These are phyloP conservation scores for Thalpophila matura DNA, from an alignment of 2,888 invertebrate species.

Conservation along the genomic window DNA sequence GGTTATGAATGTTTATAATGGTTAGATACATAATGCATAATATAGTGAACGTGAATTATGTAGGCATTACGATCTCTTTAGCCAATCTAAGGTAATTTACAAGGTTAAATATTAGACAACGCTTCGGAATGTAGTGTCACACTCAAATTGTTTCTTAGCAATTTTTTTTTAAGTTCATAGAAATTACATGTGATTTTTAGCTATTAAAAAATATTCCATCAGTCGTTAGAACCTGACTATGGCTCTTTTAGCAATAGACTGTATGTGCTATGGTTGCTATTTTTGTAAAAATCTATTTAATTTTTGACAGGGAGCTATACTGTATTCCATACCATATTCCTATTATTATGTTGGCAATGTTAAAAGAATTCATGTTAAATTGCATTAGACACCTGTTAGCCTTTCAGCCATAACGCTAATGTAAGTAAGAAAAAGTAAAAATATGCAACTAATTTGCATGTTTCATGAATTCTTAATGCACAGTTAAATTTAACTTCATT, in stretches of 20 bases:
- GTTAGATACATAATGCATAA: constrained; percentile 34
- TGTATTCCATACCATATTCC: too few species aligned
- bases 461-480: neutral
- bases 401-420: neutral
- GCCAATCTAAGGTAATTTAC: constrained; percentile 15
- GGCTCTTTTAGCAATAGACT: too few species aligned
- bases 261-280: too few species aligned
- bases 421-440: neutral
- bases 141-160: neutral
- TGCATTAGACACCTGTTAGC: neutral
- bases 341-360: too few species aligned
- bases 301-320: too few species aligned
- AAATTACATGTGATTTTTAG: too few species aligned
- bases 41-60: constrained; percentile 25
- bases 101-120: constrained; percentile 15
- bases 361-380: neutral
- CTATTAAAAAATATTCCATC: too few species aligned
- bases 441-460: neutral
- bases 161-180: too few species aligned
- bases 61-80: constrained; percentile 5
- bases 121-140: neutral
- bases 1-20: constrained; percentile 40
- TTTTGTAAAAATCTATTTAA: too few species aligned
- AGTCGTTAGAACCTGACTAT: too few species aligned
- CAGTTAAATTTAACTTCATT: too few species aligned